Evolutionary conservation across 2,797 vertebrate species (phyloP).

Genomic region (Melanotaenia trifasciata): DNA sequence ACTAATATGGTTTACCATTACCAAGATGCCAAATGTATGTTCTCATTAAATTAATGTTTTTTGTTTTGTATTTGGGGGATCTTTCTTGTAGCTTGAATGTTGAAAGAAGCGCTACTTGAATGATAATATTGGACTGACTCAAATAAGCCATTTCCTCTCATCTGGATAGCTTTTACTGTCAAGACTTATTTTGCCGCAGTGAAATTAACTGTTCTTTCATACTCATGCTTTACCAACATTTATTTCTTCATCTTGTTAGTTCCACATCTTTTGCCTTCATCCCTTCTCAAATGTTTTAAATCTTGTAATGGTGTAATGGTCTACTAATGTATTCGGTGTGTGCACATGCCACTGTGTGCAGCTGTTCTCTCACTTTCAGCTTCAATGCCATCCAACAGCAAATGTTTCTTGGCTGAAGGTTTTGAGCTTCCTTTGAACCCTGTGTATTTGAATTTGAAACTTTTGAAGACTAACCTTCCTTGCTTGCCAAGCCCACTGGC

Average conservation of each 20-base stretch:
- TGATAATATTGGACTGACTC: constrained; percentile 28
- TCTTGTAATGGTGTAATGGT: constrained; percentile 38
- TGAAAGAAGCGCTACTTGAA: constrained; percentile 21
- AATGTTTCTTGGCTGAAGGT: constrained; percentile 57
- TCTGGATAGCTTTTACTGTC: constrained; percentile 50
- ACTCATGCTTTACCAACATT: constrained; percentile 40
- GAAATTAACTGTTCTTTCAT: constrained; percentile 49
- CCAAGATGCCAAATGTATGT: not conserved
- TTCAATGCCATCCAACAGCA: constrained; percentile 35
- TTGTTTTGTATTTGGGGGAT: not conserved
- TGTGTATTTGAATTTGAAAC: constrained; percentile 60
- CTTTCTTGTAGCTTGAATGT: constrained; percentile 3
- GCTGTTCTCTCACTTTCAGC: constrained; percentile 43
- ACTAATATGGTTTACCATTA: constrained; percentile 10
- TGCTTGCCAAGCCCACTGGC: constrained; percentile 62
- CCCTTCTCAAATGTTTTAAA: constrained; percentile 56
- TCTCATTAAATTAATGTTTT: constrained; percentile 31
- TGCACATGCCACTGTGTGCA: constrained; percentile 41
- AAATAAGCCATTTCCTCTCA: constrained; percentile 44
- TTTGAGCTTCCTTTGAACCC: constrained; percentile 44
- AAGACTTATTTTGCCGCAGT: constrained; percentile 31
- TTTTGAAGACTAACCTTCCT: constrained; percentile 56
- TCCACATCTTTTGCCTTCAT: constrained; percentile 69
- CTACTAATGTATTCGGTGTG: constrained; percentile 45
- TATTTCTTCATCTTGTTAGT: constrained; percentile 68